Evolutionary conservation across 2,888 invertebrate genomes (phyloP).

Genomic region (Zelleria hepariella): DNA sequence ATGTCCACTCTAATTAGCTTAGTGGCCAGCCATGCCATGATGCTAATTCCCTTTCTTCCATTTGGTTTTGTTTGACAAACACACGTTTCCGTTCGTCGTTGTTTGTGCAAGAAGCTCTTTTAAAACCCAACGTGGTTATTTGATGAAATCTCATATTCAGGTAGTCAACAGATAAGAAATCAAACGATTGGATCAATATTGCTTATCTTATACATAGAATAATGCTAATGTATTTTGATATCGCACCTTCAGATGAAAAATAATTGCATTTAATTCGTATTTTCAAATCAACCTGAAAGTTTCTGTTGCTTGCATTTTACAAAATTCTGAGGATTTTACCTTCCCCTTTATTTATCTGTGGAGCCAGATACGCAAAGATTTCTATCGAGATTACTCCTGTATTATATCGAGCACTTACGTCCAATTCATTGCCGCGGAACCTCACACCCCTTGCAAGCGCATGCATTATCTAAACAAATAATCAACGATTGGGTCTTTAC

Average conservation of each 20-base stretch:
- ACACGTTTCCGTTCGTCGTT: not conserved
- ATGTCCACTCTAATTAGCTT: constrained; percentile 26
- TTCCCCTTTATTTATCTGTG: no score
- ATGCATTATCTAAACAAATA: no score
- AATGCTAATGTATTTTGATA: not conserved
- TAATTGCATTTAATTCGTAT: not conserved
- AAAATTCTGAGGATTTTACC: no score
- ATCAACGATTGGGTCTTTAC: no score
- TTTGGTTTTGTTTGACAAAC: not conserved
- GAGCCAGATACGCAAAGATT: no score
- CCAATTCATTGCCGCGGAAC: no score
- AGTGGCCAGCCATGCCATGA: not conserved
- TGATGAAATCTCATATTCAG: not conserved
- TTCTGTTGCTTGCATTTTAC: no score
- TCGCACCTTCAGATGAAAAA: not conserved
- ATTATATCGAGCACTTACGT: no score
- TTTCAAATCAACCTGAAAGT: no score
- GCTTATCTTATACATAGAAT: not conserved
- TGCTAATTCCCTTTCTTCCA: constrained; percentile 3
- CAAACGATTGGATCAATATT: not conserved
- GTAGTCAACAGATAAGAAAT: not conserved
- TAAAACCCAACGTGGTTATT: not conserved
- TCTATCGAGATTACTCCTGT: no score
- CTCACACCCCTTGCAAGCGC: no score
- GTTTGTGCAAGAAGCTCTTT: not conserved